Percentiles rank a stretch among this genome's conserved stretches.
Evolutionary conservation across 2,113 vertebrate genomes (phyloP).

Genomic region (Myrmophylax atrothorax): DNA sequence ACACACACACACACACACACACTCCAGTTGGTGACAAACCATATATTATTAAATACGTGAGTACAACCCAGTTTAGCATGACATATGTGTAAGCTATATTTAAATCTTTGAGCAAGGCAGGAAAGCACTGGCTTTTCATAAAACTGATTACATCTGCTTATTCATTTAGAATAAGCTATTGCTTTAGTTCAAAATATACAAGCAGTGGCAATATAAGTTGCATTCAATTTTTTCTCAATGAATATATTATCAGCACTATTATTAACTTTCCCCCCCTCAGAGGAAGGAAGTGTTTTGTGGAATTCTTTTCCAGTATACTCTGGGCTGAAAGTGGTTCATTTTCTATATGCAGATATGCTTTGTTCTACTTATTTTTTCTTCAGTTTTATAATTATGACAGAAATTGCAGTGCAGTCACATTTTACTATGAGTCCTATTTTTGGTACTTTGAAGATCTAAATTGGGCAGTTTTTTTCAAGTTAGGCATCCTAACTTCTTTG

Average conservation of each 20-base stretch:
- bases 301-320: background rate
- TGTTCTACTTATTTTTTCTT: background rate
- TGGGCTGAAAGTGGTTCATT: background rate
- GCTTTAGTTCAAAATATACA: background rate
- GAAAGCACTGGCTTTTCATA: conserved; percentile 45
- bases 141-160: conserved; percentile 43
- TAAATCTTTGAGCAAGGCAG: conserved; percentile 28
- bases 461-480: background rate
- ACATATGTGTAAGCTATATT: conserved; percentile 26
- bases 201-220: conserved; percentile 23
- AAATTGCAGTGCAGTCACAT: background rate
- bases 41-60: conserved; percentile 30
- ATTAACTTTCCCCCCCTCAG: background rate
- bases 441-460: background rate
- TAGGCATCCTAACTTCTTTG: background rate
- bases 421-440: background rate
- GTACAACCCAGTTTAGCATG: background rate
- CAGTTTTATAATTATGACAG: background rate
- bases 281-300: background rate
- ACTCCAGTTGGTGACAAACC: background rate
- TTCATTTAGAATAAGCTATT: conserved; percentile 42
- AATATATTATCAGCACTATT: conserved; percentile 36
- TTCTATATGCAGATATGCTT: background rate
- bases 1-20: background rate
- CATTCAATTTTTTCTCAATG: conserved; percentile 36